These are phyloP conservation scores for Charina bottae DNA, from an alignment of 2,113 vertebrate genomes.

Conservation along the genomic window DNA sequence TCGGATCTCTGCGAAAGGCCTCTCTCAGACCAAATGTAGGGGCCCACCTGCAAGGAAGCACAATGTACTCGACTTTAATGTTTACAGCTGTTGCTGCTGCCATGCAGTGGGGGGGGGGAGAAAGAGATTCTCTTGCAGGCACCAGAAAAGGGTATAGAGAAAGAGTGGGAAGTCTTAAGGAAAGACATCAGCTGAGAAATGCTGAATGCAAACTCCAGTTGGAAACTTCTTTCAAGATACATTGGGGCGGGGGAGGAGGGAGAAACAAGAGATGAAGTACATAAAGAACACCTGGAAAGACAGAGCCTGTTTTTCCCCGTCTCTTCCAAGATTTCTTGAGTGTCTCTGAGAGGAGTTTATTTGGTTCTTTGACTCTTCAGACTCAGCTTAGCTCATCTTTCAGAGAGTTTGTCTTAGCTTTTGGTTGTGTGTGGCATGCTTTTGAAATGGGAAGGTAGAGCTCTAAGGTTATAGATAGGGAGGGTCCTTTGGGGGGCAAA, in stretches of 20 bases:
- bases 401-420: neutral
- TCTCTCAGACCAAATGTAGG: neutral
- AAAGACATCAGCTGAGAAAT: neutral
- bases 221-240: neutral
- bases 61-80: neutral
- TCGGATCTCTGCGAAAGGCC: neutral
- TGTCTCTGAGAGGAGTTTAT: neutral
- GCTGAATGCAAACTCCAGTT: neutral
- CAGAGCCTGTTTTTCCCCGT: neutral
- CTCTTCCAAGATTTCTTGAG: neutral
- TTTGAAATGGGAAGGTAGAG: neutral
- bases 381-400: neutral
- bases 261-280: neutral
- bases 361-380: neutral
- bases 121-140: neutral
- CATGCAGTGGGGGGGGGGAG: neutral
- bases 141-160: neutral
- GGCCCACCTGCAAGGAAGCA: constrained; percentile 14
- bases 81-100: neutral
- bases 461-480: neutral
- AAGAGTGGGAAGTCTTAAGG: neutral
- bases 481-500: neutral
- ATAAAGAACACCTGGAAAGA: neutral
- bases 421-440: neutral
- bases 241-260: neutral